These are phyloP conservation scores for Rhodophaea formosa DNA, from an alignment of 2,888 invertebrate species.

Conservation along the genomic window DNA sequence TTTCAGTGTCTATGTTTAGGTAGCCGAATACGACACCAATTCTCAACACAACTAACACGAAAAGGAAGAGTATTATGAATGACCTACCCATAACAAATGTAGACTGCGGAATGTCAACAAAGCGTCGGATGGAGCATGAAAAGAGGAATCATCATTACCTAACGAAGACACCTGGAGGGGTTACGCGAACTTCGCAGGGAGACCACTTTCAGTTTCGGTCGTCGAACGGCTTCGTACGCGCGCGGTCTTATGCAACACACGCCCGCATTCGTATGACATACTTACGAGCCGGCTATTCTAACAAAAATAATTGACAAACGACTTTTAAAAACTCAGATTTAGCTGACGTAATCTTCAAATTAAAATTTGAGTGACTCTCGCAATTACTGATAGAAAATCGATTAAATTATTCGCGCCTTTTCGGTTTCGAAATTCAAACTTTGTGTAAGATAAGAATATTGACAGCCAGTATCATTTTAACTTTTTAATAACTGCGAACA, in stretches of 20 bases:
- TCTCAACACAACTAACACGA: not conserved
- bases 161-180: constrained; percentile 50
- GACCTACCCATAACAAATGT: not conserved
- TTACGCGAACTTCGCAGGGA: constrained; percentile 36
- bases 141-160: constrained; percentile 58
- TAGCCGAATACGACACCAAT: too few species aligned
- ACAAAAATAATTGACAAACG: constrained; percentile 19
- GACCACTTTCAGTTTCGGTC: constrained; percentile 74
- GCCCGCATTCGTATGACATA: constrained; percentile 69
- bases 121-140: constrained; percentile 47
- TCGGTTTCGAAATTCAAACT: constrained; percentile 28
- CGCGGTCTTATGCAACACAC: constrained; percentile 47
- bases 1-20: too few species aligned
- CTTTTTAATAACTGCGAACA: too few species aligned
- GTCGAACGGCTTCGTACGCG: constrained; percentile 54
- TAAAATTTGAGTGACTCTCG: constrained; percentile 11
- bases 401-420: constrained; percentile 35
- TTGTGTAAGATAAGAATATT: not conserved
- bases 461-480: constrained; percentile 2
- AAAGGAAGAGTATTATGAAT: too few species aligned
- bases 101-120: constrained; percentile 24
- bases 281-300: constrained; percentile 35
- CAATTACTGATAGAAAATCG: constrained; percentile 26
- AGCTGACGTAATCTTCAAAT: constrained; percentile 14
- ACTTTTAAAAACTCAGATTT: constrained; percentile 16